These are phyloP conservation scores for Clepsis dumicolana DNA, from an alignment of 2,888 invertebrate species.

Conservation along the genomic window DNA sequence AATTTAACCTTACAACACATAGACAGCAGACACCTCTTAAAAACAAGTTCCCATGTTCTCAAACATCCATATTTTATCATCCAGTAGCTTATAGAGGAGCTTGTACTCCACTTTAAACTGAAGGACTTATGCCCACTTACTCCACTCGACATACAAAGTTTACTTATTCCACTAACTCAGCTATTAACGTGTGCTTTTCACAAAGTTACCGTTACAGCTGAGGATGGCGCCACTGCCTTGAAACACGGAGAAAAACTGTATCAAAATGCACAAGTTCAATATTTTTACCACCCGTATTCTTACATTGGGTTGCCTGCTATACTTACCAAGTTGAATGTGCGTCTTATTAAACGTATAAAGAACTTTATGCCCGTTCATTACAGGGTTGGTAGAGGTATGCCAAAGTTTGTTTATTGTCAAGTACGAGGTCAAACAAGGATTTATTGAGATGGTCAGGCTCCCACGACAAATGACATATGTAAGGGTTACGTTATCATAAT, in stretches of 20 bases:
- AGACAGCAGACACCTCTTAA: not conserved
- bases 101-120: conserved; percentile 21
- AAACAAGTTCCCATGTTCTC: conserved; percentile 27
- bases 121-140: conserved; percentile 31
- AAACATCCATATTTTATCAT: conserved; percentile 16
- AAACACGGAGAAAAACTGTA: not conserved
- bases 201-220: conserved; percentile 23
- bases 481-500: conserved; percentile 27
- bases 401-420: conserved; percentile 46
- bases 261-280: not conserved
- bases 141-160: conserved; percentile 38
- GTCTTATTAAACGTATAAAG: not conserved
- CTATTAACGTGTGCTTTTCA: conserved; percentile 57
- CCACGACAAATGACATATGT: conserved; percentile 65
- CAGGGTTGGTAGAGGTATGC: not conserved
- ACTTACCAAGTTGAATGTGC: not conserved
- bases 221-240: not conserved
- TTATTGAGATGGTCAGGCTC: conserved; percentile 77
- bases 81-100: conserved; percentile 37
- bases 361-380: not conserved
- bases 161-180: conserved; percentile 38
- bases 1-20: too few relatives aligned
- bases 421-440: conserved; percentile 61
- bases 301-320: conserved; percentile 18
- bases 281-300: conserved; percentile 13